Evolutionary conservation across 2,113 vertebrate species (phyloP), one percentile per base, ranked within the genome.

Genomic region (Misgurnus mizolepis): DNA sequence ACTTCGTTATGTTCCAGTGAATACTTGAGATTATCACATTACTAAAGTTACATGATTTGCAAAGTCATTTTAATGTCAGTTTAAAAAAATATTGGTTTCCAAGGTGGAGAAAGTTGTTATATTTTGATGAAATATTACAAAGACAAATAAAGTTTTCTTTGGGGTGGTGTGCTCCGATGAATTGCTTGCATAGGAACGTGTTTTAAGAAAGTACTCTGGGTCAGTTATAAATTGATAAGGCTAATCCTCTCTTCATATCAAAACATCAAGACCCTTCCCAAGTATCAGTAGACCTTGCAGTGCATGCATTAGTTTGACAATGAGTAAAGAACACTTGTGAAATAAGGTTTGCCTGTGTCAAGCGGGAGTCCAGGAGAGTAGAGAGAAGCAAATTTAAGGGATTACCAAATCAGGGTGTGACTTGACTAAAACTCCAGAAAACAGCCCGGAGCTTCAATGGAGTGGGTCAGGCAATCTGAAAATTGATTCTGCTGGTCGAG

Each of bases 321-420:
- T 76, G 77, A 83, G 80, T 66, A 82, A 84, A 77, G 86, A 80
- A 85, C 85, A 83, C 67, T 79, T 78, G 49, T 77, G 79, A 85
- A 85, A 80, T 80, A 72, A 81, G 83, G 75, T 80, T 79, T 22
- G 61, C 65, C 41, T 76, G 61, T 9, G 65, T 73, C 40, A 58
- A 67, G 81, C 64, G 56, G 65, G 67, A 78, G 77, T 53, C 68
- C 67, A 11, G 7, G 22, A 78, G 50, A 55, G 17, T 11, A 43
- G 47, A 61, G 9, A 27, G 10, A 49, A 45, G 78, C 55, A 77
- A 73, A 75, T 72, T n/a, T 18, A 67, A 61, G 49, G 72, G 83
- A 72, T 84, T 77, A 76, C 78, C 80, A 81, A 78, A 79, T 85
- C 62, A 70, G 68, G 49, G 61, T 81, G 76, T 55, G 77, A 79